Base-by-base conservation (phyloP, 2,113 vertebrate species). In the Caretta caretta region DNA sequence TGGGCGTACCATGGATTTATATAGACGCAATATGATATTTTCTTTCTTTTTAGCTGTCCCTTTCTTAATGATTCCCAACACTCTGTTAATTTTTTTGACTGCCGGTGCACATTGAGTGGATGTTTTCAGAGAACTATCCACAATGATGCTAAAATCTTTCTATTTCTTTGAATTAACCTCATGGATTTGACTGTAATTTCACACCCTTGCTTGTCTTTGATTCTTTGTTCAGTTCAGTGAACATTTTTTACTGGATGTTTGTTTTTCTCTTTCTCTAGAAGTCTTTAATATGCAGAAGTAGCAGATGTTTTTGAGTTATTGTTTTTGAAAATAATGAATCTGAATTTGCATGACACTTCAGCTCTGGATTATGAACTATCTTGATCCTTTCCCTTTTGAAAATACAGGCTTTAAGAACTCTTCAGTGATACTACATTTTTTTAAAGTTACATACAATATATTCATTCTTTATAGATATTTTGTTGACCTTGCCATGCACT, bases 341-440 rank as follows among this genome's bases (percentile, higher is more conserved):
- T 91, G 65, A 90, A 93, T 27, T 89, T 89, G 27, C 78, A 86
- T 94, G 83, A 3, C 87, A 46, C 22, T 92, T 89, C 27, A 87
- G 51, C 22, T 69, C 5, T 90, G 83, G 46, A 5, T 93, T 82
- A 80, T 82, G 85, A 96, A 83, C 62, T 38, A 69, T 82, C 48
- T 48, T 80, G 8, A 14, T 7, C 14, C 76, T n/a, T 50, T 4
- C 1, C 76, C 6, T 92, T 90, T 50, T 86, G 51, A 92, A 89
- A 54, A 90, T 93, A 56, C 82, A 10, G 29, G 8, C 90, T 82
- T 93, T 13, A 92, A 95, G 89, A 72, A 51, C 35, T 46, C 22
- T 86, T 87, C 6, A 69, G 24, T 89, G 48, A n/a, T 86, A 27
- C 53, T 89, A 50, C 10, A 22, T 54, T 62, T 59, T 65, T 72